Base-by-base conservation (phyloP, 2,888 invertebrate species). In the Lydus trimaculatus region DNA sequence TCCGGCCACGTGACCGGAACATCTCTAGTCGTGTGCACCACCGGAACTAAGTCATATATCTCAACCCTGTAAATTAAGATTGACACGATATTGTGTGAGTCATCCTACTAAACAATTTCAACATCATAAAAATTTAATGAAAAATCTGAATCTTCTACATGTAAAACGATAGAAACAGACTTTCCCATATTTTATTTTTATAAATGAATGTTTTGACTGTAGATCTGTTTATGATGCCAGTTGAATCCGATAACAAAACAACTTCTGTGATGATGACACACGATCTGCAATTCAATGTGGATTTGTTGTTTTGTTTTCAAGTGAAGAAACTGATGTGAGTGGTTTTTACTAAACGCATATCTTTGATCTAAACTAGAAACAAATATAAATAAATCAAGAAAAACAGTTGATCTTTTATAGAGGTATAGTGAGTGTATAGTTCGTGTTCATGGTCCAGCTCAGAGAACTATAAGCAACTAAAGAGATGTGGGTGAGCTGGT, bases 1-100 rank as follows among this genome's bases (percentile, higher is more conserved):
- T 82, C 82, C 82, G 82, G 83, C 77, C 84, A 82, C 84, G 83
- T 83, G 84, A 82, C 83, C 82, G 82, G 83, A 83, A 82, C 82
- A 82, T 82, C 79, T 79, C 78, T 67, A 78, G 80, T 71, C 81
- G 80, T 81, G 81, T 81, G 83, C 72, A 67, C 64, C 68, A 78
- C 82, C 82, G 83, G 83, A 83, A 80, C 80, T 73, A 78, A 79
- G 77, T 76, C 73, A 74, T 79, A 79, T 80, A 78, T 79, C 76
- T 72, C 75, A 73, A 72, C 75, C 72, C 75, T 71, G 68, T 66
- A 60, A 66, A 69, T 69, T 64, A 61, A 64, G 66, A 69, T 61
- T 64, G 69, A 52, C 62, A 65, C 62, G 61, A 68, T 33, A 67
- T 20, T 23, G 23, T 20, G 33, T 68, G 68, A 68, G 39, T 68